Conservation (phyloP, 1,140 invertebrate genomes). For the Procambarus clarkii region DNA sequence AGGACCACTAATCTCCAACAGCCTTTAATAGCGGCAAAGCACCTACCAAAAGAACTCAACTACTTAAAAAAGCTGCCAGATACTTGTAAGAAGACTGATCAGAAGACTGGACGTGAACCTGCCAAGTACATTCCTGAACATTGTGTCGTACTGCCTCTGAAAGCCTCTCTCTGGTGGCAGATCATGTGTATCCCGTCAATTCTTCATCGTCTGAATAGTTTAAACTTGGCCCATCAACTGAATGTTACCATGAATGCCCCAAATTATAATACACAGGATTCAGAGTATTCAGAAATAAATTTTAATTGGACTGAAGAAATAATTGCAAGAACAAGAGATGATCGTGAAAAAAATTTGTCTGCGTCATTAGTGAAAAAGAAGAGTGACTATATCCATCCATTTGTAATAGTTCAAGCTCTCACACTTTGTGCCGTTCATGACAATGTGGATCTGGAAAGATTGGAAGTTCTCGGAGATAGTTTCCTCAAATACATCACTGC, state of each 20-base stretch:
- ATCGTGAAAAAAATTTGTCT: slow-evolving; percentile 21
- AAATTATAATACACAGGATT: not conserved
- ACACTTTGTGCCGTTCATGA: slow-evolving; percentile 57
- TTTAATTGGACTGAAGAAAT: slow-evolving; percentile 30
- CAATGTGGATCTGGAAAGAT: slow-evolving; percentile 60
- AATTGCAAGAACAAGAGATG: not conserved
- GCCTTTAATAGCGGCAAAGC: slow-evolving; percentile 52
- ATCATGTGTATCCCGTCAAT: slow-evolving; percentile 66
- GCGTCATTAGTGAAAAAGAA: not conserved
- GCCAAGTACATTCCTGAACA: slow-evolving; percentile 65
- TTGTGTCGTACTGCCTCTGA: slow-evolving; percentile 61
- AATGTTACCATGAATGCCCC: not conserved
- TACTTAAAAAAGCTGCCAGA: slow-evolving; percentile 36
- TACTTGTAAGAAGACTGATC: not conserved
- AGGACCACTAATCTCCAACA: slow-evolving; percentile 43
- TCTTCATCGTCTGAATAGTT: slow-evolving; percentile 68
- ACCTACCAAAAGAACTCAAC: slow-evolving; percentile 64
- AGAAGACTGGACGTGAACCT: slow-evolving; percentile 5
- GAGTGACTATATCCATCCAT: slow-evolving; percentile 32
- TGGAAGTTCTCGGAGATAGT: slow-evolving; percentile 70
- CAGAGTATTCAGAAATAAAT: not conserved
- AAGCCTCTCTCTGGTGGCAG: slow-evolving; percentile 68
- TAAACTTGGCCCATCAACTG: slow-evolving; percentile 56
- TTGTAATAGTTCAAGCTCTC: slow-evolving; percentile 60
- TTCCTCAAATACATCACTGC: slow-evolving; percentile 54